These are phyloP conservation scores for Strigamia transsilvanica DNA, from an alignment of 2,888 invertebrate genomes.

Conservation along the genomic window DNA sequence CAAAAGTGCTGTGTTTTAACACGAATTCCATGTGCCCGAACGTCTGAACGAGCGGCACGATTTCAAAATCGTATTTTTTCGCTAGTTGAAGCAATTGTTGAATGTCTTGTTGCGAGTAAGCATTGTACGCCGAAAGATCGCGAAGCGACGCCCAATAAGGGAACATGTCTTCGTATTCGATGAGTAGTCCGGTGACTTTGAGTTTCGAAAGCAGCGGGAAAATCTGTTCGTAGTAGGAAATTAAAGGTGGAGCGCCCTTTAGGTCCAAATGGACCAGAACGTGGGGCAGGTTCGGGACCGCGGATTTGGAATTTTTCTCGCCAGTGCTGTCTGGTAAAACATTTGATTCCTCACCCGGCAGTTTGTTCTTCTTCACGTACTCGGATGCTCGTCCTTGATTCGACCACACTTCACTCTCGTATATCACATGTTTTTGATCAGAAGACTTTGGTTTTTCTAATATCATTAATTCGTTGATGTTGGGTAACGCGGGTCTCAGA, in stretches of 20 bases:
- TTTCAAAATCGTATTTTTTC: slow-evolving; percentile 70
- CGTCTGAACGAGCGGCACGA: slow-evolving; percentile 84
- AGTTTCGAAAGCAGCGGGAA: slow-evolving; percentile 71
- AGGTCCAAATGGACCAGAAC: slow-evolving; percentile 67
- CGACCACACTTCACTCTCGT: slow-evolving; percentile 8
- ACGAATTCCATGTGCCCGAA: slow-evolving; percentile 86
- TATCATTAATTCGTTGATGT: slow-evolving; percentile 37
- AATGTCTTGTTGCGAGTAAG: slow-evolving; percentile 75
- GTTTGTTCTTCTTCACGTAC: neutral
- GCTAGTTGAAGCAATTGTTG: slow-evolving; percentile 74
- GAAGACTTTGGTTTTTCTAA: neutral
- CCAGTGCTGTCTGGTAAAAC: neutral
- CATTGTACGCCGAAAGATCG: slow-evolving; percentile 72
- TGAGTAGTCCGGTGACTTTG: slow-evolving; percentile 79
- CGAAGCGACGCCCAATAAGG: slow-evolving; percentile 73
- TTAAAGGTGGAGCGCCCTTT: slow-evolving; percentile 68
- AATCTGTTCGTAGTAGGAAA: slow-evolving; percentile 65
- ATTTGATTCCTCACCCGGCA: neutral
- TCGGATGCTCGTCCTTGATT: neutral
- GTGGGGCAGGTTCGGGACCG: neutral
- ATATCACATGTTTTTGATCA: slow-evolving; percentile 1
- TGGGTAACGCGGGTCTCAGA: neutral
- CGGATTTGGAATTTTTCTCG: neutral
- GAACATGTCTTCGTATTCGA: slow-evolving; percentile 91
- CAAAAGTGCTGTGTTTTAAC: slow-evolving; percentile 75